Evolutionary conservation across 2,113 vertebrate genomes (phyloP).

Genomic region (Xyliphius kryptos): DNA sequence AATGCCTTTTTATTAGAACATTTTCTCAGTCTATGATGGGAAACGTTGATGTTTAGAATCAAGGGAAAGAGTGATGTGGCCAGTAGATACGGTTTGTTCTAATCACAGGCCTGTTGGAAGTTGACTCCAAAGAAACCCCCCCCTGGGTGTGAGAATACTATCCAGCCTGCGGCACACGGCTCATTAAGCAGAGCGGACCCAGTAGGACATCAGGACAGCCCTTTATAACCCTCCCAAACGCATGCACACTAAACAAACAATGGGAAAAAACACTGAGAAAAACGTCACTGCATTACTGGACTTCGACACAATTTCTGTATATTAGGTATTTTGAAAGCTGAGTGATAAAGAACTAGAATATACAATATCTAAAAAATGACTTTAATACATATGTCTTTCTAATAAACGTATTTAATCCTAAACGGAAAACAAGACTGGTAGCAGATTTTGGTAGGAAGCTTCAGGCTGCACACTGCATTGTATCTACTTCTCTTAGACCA

Average conservation of each 20-base stretch:
- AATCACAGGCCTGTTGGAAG: background rate
- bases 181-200: slow-evolving; percentile 18
- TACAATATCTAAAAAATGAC: no score
- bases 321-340: no score
- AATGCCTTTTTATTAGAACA: background rate
- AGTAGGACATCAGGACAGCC: slow-evolving; percentile 7
- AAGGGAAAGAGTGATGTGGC: slow-evolving; percentile 1
- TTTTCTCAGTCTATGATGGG: background rate
- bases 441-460: no score
- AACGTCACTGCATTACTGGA: background rate
- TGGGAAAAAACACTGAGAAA: background rate
- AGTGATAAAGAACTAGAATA: no score
- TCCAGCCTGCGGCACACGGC: slow-evolving; percentile 1
- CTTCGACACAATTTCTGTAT: background rate
- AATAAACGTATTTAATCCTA: no score
- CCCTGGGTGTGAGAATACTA: slow-evolving; percentile 12
- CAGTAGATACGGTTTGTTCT: slow-evolving; percentile 6
- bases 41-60: background rate
- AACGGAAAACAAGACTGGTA: no score
- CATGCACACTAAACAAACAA: slow-evolving; percentile 6
- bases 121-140: slow-evolving; percentile 6
- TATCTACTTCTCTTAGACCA: no score
- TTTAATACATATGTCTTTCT: no score
- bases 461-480: no score
- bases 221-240: slow-evolving; percentile 3